A percentile compares a stretch with the other conserved stretches of the same genome.
These are phyloP conservation scores for Musca vetustissima DNA, from an alignment of 1,140 invertebrate genomes.

Conservation along the genomic window DNA sequence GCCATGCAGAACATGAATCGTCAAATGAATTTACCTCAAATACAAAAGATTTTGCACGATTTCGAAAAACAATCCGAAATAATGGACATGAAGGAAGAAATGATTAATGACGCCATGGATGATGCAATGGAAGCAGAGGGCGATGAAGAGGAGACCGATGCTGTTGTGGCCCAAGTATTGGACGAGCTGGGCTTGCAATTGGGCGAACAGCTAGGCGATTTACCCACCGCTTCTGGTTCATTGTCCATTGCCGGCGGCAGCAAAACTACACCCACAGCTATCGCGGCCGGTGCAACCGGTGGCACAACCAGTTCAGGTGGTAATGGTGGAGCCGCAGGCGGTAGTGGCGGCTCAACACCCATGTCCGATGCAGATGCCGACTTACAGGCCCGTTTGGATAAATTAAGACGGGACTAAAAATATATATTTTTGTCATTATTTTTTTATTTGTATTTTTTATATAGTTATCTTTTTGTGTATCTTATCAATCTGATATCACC, in stretches of 20 bases:
- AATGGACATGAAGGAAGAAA: constrained; percentile 99
- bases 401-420: constrained; percentile 80
- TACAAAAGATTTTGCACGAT: constrained; percentile 98
- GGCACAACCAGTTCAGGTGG: constrained; percentile 60
- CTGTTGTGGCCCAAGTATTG: constrained; percentile 89
- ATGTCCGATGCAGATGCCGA: constrained; percentile 90
- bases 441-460: constrained; percentile 9
- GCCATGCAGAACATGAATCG: constrained; percentile 99
- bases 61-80: constrained; percentile 99
- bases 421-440: background rate
- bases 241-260: constrained; percentile 49
- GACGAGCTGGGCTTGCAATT: constrained; percentile 97
- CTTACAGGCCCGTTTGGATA: constrained; percentile 91
- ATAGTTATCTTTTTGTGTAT: background rate
- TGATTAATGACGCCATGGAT: constrained; percentile 99
- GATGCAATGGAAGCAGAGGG: constrained; percentile 98
- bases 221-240: constrained; percentile 65
- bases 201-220: constrained; percentile 81
- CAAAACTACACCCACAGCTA: constrained; percentile 57
- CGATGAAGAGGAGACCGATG: constrained; percentile 97
- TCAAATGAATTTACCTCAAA: constrained; percentile 97
- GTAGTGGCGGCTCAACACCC: constrained; percentile 60
- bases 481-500: no score
- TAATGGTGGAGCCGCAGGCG: constrained; percentile 56
- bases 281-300: constrained; percentile 59